Base-by-base conservation (phyloP, 2,797 vertebrate species). In the Hylomyscus alleni region DNA sequence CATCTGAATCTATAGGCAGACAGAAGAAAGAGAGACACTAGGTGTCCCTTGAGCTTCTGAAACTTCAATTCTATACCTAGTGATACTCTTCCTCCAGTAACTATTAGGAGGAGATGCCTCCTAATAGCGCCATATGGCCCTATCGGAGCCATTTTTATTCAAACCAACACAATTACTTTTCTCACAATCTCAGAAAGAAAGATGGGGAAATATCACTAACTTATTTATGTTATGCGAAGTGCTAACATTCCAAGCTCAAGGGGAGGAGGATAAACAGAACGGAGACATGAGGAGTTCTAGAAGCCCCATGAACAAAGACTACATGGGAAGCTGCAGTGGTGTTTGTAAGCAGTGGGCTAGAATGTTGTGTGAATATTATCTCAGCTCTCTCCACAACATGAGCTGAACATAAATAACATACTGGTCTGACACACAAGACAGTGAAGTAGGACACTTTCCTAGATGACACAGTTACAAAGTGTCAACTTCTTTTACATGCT, bases 141-240 rank as follows among this genome's bases (percentile, higher is more conserved):
- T 13, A 76, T 76, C 22, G 37, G 73, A 44, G 4, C 11, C 73
- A 76, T 76, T 76, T 76, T 44, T 40, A 76, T 76, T 76, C 73
- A 76, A 44, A 76, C 40, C 73, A 76, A 13, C 22, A 26, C 4
- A 76, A 76, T 44, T 34, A 60, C 37, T 93, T 96, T n/a, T 40
- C 34, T 82, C 17, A 58, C 2, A 15, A n/a, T n/a, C 50, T 90
- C 29, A 78, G 44, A 40, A 84, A 89, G 44, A 40, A 19, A 12
- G 12, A 44, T 4, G 11, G 11, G 37, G 17, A 56, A 69, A 75
- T 50, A 65, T 67, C 17, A 58, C 24, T 81, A 72, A 84, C 31
- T 65, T 84, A 87, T 47, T 89, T 73, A 77, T 72, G 54, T 73
- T 89, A 73, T 47, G 22, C 29, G 72, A 78, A 80, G 88, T 73